Conservation (phyloP, 2,113 vertebrate genomes). For the Tachycineta bicolor region DNA sequence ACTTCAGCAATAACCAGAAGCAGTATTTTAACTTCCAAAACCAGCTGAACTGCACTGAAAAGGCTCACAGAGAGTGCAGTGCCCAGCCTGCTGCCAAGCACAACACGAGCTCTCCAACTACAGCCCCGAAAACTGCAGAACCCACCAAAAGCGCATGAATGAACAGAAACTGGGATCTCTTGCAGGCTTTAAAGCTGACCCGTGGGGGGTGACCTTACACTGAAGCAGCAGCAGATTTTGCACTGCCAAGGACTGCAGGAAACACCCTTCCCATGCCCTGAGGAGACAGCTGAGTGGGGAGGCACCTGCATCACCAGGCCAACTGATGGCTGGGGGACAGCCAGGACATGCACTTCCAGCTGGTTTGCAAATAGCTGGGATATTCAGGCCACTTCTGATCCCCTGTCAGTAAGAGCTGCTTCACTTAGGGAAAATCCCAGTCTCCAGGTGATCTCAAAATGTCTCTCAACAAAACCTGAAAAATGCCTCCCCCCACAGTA, state of each 20-base stretch:
- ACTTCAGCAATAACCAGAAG: neutral
- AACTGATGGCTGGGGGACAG: neutral
- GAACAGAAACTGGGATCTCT: neutral
- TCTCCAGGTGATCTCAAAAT: conserved; percentile 37
- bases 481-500: neutral
- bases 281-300: neutral
- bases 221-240: neutral
- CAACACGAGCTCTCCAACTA: neutral
- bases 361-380: neutral
- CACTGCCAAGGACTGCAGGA: neutral
- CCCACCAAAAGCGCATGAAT: neutral
- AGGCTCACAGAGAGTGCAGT: neutral
- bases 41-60: neutral
- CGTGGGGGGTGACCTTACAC: fast-evolving
- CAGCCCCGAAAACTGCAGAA: neutral
- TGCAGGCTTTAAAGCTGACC: neutral
- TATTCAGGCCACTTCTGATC: neutral
- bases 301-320: neutral
- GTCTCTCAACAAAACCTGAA: neutral
- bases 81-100: neutral
- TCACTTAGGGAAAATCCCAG: neutral
- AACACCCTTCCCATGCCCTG: neutral
- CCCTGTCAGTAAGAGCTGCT: neutral
- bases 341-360: neutral
- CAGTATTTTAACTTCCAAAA: neutral